phyloP scores from a whole-genome alignment of 2,888 invertebrate species.

The Lepidonotus clava region DNA sequence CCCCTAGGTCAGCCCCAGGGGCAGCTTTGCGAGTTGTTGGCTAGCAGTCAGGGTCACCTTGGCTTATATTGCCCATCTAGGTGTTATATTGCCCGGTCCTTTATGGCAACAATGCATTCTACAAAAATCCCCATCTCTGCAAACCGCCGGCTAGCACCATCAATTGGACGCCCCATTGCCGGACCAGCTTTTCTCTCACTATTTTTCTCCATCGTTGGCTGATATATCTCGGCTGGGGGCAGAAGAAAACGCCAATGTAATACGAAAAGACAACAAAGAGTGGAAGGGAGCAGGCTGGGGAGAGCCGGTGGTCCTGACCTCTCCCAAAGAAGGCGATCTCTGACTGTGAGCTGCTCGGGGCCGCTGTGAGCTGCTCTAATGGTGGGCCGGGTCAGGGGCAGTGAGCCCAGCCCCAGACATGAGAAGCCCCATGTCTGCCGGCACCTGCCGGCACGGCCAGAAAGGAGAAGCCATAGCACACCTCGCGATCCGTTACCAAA shows the following conservation, averaged over 20 bases:
- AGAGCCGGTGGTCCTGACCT: neutral
- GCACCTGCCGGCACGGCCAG: neutral
- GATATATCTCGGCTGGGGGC: slow-evolving; percentile 18
- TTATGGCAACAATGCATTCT: slow-evolving; percentile 41
- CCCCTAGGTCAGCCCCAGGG: no score
- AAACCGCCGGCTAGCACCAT: slow-evolving; percentile 37
- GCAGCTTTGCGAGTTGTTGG: no score
- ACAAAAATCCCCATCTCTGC: slow-evolving; percentile 19
- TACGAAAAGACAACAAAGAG: slow-evolving; percentile 23
- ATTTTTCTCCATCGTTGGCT: slow-evolving; percentile 16
- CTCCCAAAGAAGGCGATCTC: neutral
- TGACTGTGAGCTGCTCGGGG: neutral
- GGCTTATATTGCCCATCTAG: neutral
- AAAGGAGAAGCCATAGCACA: neutral
- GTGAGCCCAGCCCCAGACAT: neutral
- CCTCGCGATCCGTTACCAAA: neutral
- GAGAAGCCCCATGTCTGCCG: neutral
- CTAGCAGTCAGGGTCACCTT: neutral
- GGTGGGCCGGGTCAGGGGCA: neutral
- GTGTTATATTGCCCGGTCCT: slow-evolving; percentile 15
- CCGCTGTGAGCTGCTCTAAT: neutral
- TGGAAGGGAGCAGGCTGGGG: neutral
- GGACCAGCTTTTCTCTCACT: neutral
- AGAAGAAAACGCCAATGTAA: neutral
- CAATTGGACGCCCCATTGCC: slow-evolving; percentile 9